Evolutionary conservation across 2,888 invertebrate genomes (phyloP).

Genomic region (Agonopterix arenella): DNA sequence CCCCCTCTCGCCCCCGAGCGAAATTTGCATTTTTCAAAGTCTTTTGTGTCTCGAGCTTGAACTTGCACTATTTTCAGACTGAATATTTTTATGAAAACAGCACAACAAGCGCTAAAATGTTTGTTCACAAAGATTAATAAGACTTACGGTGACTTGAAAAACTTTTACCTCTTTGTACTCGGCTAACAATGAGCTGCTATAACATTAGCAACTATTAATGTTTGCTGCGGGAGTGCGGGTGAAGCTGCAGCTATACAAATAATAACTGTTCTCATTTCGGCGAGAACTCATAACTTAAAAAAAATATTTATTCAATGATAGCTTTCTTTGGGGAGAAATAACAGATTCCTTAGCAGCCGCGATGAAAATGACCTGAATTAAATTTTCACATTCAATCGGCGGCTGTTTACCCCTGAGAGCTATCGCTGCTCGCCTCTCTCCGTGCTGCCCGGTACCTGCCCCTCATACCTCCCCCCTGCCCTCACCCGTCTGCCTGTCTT

Average conservation of each 20-base stretch:
- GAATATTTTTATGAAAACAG: conserved; percentile 17
- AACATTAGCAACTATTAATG: conserved; percentile 23
- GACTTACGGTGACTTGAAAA: conserved; percentile 15
- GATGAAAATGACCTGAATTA: conserved; percentile 69
- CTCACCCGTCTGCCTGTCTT: conserved; percentile 33
- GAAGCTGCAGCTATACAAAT: background rate
- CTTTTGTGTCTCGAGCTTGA: conserved; percentile 35
- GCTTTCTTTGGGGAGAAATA: conserved; percentile 55
- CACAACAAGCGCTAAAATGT: conserved; percentile 17
- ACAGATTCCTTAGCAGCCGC: conserved; percentile 53
- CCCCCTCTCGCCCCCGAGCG: conserved; percentile 18
- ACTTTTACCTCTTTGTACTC: conserved; percentile 22
- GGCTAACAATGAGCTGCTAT: conserved; percentile 23
- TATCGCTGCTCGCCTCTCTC: conserved; percentile 29
- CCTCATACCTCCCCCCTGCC: conserved; percentile 15
- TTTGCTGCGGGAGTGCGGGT: conserved; percentile 7
- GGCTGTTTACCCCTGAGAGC: conserved; percentile 61
- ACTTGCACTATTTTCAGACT: conserved; percentile 18
- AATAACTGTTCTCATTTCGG: background rate
- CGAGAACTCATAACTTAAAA: background rate
- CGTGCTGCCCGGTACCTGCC: conserved; percentile 20
- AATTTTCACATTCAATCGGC: conserved; percentile 73
- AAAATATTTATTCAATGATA: conserved; percentile 33
- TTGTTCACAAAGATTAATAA: conserved; percentile 23
- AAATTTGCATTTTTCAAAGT: conserved; percentile 58